Conservation (phyloP, 2,113 vertebrate species). For the Nyctibius bracteatus region DNA sequence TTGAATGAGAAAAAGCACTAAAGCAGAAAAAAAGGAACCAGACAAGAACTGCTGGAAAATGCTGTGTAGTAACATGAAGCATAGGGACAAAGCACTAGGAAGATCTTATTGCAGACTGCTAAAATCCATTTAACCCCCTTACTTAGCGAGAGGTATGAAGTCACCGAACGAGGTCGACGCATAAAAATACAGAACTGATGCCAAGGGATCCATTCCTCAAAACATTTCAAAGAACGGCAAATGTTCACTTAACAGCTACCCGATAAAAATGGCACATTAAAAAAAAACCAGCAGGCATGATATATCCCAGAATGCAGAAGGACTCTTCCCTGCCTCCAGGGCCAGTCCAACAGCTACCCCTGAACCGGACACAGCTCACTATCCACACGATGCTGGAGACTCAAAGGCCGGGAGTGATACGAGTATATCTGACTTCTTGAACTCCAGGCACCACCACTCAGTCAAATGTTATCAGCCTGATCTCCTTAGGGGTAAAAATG, state of each 20-base stretch:
- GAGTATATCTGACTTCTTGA: conserved; percentile 17
- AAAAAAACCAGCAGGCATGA: background rate
- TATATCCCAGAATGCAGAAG: background rate
- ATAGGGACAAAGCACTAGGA: background rate
- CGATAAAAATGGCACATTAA: conserved; percentile 3
- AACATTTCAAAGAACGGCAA: conserved; percentile 16
- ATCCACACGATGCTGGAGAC: background rate
- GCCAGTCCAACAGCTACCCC: background rate
- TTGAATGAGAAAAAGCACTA: background rate
- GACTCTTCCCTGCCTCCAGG: background rate
- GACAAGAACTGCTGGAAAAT: background rate
- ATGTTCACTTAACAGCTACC: background rate
- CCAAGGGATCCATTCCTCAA: conserved; percentile 15
- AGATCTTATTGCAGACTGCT: background rate
- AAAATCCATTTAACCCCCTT: conserved; percentile 12
- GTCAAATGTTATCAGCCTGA: conserved; percentile 37
- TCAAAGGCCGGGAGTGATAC: background rate
- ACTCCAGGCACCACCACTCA: background rate
- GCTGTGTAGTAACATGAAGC: background rate
- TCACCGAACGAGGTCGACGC: background rate
- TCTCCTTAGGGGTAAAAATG: conserved; percentile 14
- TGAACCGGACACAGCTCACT: background rate
- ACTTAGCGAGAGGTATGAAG: background rate
- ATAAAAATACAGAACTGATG: conserved; percentile 16
- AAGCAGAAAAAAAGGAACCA: background rate